Conservation (phyloP, 2,888 invertebrate species). For the Lymantria dispar region DNA sequence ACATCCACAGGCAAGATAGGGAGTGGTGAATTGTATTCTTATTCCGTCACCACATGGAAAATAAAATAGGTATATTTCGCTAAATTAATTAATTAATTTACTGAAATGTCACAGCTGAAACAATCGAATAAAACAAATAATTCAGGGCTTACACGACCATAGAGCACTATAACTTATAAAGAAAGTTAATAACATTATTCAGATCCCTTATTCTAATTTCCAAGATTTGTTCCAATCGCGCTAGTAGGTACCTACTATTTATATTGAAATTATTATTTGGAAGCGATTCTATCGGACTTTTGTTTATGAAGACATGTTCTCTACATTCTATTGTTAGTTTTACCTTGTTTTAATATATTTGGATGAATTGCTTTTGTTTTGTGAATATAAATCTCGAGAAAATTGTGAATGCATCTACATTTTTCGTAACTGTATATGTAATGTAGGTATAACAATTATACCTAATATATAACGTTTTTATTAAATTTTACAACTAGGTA, state of each 20-base stretch:
- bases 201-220: conserved; percentile 53
- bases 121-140: no score
- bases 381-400: neutral
- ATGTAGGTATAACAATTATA: no score
- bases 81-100: no score
- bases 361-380: neutral
- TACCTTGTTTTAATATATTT: conserved; percentile 21
- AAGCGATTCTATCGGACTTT: conserved; percentile 29
- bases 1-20: no score
- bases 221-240: conserved; percentile 37
- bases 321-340: conserved; percentile 26
- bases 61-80: no score
- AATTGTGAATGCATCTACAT: neutral
- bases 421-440: no score
- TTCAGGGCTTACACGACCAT: no score
- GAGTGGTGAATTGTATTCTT: no score
- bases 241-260: conserved; percentile 25
- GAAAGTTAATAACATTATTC: conserved; percentile 52
- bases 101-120: no score
- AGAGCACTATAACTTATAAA: conserved; percentile 22
- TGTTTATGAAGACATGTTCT: conserved; percentile 21
- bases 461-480: no score
- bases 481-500: no score
- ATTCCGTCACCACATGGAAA: no score
- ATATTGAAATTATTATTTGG: conserved; percentile 28